Base-by-base conservation (phyloP, 2,113 vertebrate genomes). In the Nibea albiflora region DNA sequence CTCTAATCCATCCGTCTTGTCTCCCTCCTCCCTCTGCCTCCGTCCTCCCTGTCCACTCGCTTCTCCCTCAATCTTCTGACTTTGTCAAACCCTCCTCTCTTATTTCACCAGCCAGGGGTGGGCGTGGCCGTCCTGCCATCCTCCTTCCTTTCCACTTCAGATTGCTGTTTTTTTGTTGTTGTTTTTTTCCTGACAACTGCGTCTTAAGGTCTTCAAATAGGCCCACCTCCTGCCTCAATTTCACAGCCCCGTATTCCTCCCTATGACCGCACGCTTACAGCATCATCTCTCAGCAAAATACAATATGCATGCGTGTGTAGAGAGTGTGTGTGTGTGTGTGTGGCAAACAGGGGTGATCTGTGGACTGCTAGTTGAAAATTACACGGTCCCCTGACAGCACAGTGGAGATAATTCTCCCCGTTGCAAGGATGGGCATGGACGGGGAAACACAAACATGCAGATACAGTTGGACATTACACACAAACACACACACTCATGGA, bases 131-230 rank as follows among this genome's bases (percentile, higher is more conserved):
- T 11, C 12, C 26, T 57, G 64, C 31, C 52, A 57, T 42, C 44
- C 46, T 63, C 73, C 24, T 9, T 77, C 72, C 73, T 75, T 71
- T 61, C 42, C 67, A 24, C 63, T 76, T 75, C 26, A 70, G 71
- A 80, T 46, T 60, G 39, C 26, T 19, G n/a, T 78, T 39, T 39
- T 39, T 39, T 78, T 83, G n/a, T n/a, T n/a, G n/a, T 89, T 76
- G 4, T 31, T 39, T 39, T 78, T 83, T 88, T 76, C 73, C 49
- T 83, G 64, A 77, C 83, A 72, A 73, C 84, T 61, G 49, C 58
- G 54, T 84, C 77, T 85, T 81, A 67, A 74, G 73, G 47, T 88
- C 57, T 81, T 64, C 44, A 72, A 82, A 71, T 66, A 42, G 73
- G 14, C 24, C 76, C 64, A 67, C 88, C 66, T 65, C 47, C 78